A percentile compares a stretch with the other conserved stretches of the same genome.
Evolutionary conservation across 2,888 invertebrate species (phyloP).

Genomic region (Chrysolina haemoptera): DNA sequence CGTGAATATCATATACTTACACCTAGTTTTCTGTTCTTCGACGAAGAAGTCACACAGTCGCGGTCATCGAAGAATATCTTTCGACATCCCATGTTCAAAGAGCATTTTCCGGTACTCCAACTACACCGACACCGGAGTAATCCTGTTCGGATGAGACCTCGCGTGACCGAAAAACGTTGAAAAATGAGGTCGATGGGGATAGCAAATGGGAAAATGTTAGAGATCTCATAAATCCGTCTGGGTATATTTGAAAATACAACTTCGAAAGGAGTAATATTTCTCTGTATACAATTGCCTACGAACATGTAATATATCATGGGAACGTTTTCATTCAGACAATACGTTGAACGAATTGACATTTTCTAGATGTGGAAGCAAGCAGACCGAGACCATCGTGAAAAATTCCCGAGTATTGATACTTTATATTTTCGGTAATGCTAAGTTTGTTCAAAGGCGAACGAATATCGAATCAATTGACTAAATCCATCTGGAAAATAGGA

Average conservation of each 20-base stretch:
- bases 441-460: too few species aligned
- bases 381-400: not conserved
- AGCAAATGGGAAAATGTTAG: constrained; percentile 16
- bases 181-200: constrained; percentile 8
- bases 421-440: too few species aligned
- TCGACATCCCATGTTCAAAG: not conserved
- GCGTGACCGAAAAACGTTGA: constrained; percentile 19
- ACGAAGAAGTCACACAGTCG: too few species aligned
- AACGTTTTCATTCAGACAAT: constrained; percentile 6
- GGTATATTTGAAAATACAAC: constrained; percentile 6
- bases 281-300: constrained; percentile 16
- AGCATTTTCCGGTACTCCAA: not conserved
- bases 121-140: not conserved
- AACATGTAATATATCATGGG: constrained; percentile 22
- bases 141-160: not conserved
- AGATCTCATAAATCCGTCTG: constrained; percentile 15
- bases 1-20: too few species aligned
- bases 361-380: not conserved
- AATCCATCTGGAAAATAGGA: too few species aligned
- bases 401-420: not conserved
- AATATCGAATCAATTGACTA: too few species aligned
- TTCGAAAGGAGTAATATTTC: constrained; percentile 17
- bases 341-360: not conserved
- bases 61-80: not conserved
- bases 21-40: too few species aligned